Percentiles rank a stretch among this genome's conserved stretches.
These are phyloP conservation scores for Psephotus haematonotus DNA, from an alignment of 2,113 vertebrate species.

Conservation along the genomic window DNA sequence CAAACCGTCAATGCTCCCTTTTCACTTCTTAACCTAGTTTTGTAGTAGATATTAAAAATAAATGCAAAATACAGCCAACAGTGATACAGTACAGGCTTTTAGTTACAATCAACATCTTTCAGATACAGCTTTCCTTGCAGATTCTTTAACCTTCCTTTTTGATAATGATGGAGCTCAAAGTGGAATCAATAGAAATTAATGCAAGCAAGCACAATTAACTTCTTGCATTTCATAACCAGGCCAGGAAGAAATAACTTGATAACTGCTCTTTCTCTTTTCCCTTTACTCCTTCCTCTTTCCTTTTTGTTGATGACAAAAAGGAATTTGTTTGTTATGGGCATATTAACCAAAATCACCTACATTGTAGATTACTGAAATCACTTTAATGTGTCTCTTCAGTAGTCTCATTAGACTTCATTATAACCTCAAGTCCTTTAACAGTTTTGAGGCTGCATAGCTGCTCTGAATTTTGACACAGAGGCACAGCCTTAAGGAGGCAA, in stretches of 20 bases:
- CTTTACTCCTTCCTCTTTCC: neutral
- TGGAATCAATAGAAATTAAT: neutral
- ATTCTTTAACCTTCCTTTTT: neutral
- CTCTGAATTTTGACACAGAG: neutral
- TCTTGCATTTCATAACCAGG: neutral
- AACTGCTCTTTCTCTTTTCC: neutral
- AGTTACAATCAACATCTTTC: neutral
- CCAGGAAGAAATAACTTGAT: neutral
- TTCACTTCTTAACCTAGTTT: neutral
- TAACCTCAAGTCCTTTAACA: neutral
- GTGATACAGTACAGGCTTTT: neutral
- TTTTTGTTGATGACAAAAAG: neutral
- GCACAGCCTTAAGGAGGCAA: neutral
- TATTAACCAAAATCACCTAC: neutral
- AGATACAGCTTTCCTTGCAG: neutral
- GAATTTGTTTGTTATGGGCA: neutral
- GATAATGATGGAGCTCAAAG: neutral
- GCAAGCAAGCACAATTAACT: neutral
- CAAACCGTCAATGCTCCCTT: neutral
- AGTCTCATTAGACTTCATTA: neutral
- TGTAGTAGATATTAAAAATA: neutral
- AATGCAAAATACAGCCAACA: neutral
- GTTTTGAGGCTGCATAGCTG: neutral
- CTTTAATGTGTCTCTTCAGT: neutral
- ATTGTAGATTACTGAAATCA: neutral